Base-by-base conservation (phyloP, 1,140 invertebrate species). In the Polyergus mexicanus region DNA sequence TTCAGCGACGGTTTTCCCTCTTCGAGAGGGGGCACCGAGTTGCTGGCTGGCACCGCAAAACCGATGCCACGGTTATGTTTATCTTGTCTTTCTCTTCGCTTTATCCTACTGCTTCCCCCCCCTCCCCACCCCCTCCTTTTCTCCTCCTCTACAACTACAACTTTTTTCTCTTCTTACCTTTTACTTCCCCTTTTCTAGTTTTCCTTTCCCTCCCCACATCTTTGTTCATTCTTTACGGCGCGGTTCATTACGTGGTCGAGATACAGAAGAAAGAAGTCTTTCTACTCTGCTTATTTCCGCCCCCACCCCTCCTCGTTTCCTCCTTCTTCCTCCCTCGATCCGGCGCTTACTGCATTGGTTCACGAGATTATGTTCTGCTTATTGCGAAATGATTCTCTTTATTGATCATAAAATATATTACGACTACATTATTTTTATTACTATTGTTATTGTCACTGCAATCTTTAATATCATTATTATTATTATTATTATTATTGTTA, bases 1-100 rank as follows among this genome's bases (percentile, higher is more conserved):
- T 85, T 87, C 84, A 76, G 25, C 58, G 41, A 74, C 51, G 22
- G 13, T 54, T 41, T 74, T 38, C n/a, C 62, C 38, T 51, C 5
- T 4, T 51, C 47, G 47, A 51, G 13, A 66, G 25, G 41, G 63
- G 41, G 7, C 22, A 68, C n/a, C 44, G 4, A 58, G 47, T 74
- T 69, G 41, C 28, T 47, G 19, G 19, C 74, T 88, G 86, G 58
- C 72, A 71, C 56, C 44, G 47, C 47, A 72, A 25, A 44, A 16
- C n/a, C 19, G 62, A 22, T 63, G 19, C 22, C 71, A 51, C 72
- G 4, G 35, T 88, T 88, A 89, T 87, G 80, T 87, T 87, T 88
- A 85, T 78, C 56, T 86, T 74, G 65, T 66, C 65, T 68, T 88
- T 60, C 41, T 72, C 58, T 44, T 74, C 63, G 47, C 25, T 22